Evolutionary conservation across 2,113 vertebrate species (phyloP).

Genomic region (Balaenoptera acutorostrata): DNA sequence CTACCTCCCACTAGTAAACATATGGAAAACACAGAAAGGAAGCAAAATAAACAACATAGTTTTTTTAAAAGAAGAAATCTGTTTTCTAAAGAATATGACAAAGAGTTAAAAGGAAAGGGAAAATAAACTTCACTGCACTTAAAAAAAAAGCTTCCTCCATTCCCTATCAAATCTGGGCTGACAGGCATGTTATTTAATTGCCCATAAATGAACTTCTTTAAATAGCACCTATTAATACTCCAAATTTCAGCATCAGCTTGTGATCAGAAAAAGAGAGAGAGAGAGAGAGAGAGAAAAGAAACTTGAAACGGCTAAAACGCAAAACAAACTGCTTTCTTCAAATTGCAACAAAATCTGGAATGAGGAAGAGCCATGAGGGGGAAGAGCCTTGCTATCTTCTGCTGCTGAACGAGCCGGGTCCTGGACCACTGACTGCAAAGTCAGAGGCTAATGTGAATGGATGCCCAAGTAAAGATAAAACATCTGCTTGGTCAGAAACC

Average conservation of each 20-base stretch:
- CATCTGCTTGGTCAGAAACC: conserved; percentile 13
- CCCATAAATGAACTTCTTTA: conserved; percentile 63
- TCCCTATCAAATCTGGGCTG: background rate
- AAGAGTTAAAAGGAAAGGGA: conserved; percentile 10
- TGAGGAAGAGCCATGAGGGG: background rate
- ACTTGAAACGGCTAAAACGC: conserved; percentile 62
- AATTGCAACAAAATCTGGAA: conserved; percentile 34
- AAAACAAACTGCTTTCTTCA: conserved; percentile 55
- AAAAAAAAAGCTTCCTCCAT: background rate
- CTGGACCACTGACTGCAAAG: conserved; percentile 25
- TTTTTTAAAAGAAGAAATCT: background rate
- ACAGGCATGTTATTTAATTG: conserved; percentile 60
- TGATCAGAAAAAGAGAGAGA: background rate
- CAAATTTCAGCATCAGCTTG: conserved; percentile 21
- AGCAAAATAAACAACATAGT: background rate
- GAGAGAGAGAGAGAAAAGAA: conserved; percentile 11
- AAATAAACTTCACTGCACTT: conserved; percentile 35
- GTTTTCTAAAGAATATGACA: conserved; percentile 48
- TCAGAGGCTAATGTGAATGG: conserved; percentile 34
- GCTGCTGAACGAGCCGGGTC: background rate
- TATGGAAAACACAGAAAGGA: background rate
- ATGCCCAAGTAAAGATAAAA: conserved; percentile 45
- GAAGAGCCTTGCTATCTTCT: background rate
- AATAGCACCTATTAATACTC: conserved; percentile 55
- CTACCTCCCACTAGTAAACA: background rate